Conservation (phyloP, 2,888 invertebrate genomes). For the Oxycera nigricornis region DNA sequence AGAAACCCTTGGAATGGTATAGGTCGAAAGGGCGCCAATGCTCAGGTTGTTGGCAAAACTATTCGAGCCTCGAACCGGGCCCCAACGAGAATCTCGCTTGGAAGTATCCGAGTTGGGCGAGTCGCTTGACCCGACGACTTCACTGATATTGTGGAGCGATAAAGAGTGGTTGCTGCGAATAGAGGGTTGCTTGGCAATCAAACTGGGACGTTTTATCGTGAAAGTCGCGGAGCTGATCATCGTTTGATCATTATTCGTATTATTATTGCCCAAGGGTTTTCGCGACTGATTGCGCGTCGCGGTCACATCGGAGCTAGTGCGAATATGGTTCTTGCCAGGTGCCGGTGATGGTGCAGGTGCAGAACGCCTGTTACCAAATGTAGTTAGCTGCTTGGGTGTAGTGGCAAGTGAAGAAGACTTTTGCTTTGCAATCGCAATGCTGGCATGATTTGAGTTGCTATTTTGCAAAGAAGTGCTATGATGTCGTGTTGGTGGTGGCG, state of each 20-base stretch:
- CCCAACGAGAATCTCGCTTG: conserved; percentile 59
- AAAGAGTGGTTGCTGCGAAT: conserved; percentile 52
- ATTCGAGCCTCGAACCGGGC: conserved; percentile 65
- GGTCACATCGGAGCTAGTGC: conserved; percentile 44
- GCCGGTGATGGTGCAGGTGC: conserved; percentile 33
- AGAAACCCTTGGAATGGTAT: conserved; percentile 49
- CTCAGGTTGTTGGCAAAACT: conserved; percentile 54
- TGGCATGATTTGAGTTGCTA: not conserved
- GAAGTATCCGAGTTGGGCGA: not conserved
- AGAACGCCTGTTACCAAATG: conserved; percentile 49
- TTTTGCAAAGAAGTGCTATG: conserved; percentile 24
- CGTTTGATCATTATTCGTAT: not conserved
- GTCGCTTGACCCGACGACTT: conserved; percentile 45
- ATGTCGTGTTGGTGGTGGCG: conserved; percentile 16
- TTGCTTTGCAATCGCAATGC: not conserved
- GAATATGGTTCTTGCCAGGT: conserved; percentile 36
- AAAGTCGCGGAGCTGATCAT: conserved; percentile 49
- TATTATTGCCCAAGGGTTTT: conserved; percentile 45
- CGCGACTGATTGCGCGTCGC: conserved; percentile 6
- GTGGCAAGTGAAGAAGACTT: conserved; percentile 46
- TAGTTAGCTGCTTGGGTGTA: conserved; percentile 49
- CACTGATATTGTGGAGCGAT: conserved; percentile 58
- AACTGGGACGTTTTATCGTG: conserved; percentile 58
- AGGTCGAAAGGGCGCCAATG: conserved; percentile 46
- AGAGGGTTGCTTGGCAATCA: conserved; percentile 50